Evolutionary conservation across 2,797 vertebrate species (phyloP).

Genomic region (Agapornis canus): DNA sequence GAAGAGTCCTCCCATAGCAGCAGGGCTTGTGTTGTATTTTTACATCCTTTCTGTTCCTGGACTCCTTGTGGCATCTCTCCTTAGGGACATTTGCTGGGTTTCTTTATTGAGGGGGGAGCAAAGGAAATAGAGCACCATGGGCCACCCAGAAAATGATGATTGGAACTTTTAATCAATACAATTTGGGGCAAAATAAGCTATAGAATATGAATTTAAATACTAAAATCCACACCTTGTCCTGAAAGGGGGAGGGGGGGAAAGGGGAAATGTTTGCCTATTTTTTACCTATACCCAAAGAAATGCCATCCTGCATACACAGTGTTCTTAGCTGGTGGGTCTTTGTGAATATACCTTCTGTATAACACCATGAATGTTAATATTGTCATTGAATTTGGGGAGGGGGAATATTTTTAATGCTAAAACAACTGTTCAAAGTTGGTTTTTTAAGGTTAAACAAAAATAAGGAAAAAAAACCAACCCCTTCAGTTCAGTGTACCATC

Average conservation of each 20-base stretch:
- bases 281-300: slow-evolving; percentile 74
- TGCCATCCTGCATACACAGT: slow-evolving; percentile 17
- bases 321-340: slow-evolving; percentile 67
- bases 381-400: slow-evolving; percentile 76
- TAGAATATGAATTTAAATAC: not conserved
- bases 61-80: not conserved
- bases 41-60: not conserved
- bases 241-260: not conserved
- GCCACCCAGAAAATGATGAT: not conserved
- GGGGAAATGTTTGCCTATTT: slow-evolving; percentile 4
- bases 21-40: not conserved
- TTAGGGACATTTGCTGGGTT: not conserved
- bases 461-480: slow-evolving; percentile 65
- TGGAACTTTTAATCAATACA: not conserved
- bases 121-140: not conserved
- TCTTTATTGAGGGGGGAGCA: slow-evolving; percentile 8
- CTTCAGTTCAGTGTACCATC: slow-evolving; percentile 83
- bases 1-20: not conserved
- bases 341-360: slow-evolving; percentile 81
- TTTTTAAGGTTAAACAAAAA: slow-evolving; percentile 74
- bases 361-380: slow-evolving; percentile 87
- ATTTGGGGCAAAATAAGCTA: slow-evolving; percentile 14
- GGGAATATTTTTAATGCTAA: slow-evolving; percentile 77
- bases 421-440: slow-evolving; percentile 77
- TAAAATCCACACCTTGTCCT: not conserved